Conservation (phyloP, 1,140 invertebrate species). For the Caenorhabditis briggsae region DNA sequence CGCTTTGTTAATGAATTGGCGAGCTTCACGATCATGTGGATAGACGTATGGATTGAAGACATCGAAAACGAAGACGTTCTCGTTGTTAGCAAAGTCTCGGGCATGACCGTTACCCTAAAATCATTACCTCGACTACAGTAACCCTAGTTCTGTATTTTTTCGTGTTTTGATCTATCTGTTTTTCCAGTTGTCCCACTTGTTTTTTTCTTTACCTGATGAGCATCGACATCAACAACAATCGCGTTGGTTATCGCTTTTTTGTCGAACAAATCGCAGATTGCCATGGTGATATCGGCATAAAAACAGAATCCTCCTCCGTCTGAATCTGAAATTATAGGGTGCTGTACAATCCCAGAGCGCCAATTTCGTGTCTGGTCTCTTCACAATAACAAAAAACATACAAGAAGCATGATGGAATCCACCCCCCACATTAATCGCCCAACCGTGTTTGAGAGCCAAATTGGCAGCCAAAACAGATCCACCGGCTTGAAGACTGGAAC, state of each 20-base stretch:
- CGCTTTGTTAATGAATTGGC: conserved; percentile 36
- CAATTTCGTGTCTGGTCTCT: not conserved
- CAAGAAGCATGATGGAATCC: conserved; percentile 83
- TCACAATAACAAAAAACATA: conserved; percentile 18
- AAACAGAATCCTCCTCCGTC: conserved; percentile 88
- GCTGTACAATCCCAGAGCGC: conserved; percentile 79
- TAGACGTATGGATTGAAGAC: conserved; percentile 88
- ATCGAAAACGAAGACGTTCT: conserved; percentile 86
- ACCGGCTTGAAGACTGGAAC: conserved; percentile 85
- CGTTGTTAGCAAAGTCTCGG: conserved; percentile 84
- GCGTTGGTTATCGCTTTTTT: conserved; percentile 82
- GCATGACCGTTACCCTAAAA: conserved; percentile 87
- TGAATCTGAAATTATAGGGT: conserved; percentile 80
- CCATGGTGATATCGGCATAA: conserved; percentile 88
- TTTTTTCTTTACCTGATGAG: conserved; percentile 83
- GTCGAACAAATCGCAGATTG: conserved; percentile 83
- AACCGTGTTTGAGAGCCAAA: conserved; percentile 85
- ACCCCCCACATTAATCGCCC: conserved; percentile 91
- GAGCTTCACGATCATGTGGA: conserved; percentile 82
- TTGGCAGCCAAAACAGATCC: conserved; percentile 86
- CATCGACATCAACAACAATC: conserved; percentile 91
- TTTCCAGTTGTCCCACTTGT: not conserved
- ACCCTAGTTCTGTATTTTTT: not conserved
- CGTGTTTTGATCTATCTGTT: not conserved
- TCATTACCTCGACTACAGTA: not conserved